Evolutionary conservation across 2,888 invertebrate genomes (phyloP).

Genomic region (Isoperla grammatica): DNA sequence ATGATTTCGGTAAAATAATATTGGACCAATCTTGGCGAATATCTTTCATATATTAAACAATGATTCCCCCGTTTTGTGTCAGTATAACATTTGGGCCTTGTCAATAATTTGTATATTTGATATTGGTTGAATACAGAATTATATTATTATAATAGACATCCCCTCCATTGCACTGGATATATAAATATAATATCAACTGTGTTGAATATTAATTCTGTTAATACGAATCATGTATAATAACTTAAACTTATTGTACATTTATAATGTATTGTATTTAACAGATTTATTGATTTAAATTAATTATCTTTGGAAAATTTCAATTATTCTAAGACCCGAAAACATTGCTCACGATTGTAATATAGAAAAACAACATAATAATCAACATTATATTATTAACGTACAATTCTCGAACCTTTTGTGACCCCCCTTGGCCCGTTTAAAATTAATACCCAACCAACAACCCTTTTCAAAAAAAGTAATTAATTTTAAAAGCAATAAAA

Average conservation of each 20-base stretch:
- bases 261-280: too few relatives aligned
- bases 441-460: background rate
- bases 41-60: too few relatives aligned
- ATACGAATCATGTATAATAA: background rate
- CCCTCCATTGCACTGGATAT: background rate
- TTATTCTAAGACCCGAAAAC: conserved; percentile 8
- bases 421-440: background rate
- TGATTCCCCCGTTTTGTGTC: too few relatives aligned
- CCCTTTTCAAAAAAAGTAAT: background rate
- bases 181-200: background rate
- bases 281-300: conserved; percentile 1
- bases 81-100: background rate
- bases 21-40: too few relatives aligned
- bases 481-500: conserved; percentile 6
- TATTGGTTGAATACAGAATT: background rate
- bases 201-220: background rate
- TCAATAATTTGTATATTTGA: background rate
- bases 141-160: background rate
- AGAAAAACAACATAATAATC: conserved; percentile 15
- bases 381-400: conserved; percentile 20
- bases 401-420: background rate
- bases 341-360: conserved; percentile 17
- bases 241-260: background rate
- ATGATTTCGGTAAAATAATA: too few relatives aligned
- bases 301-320: conserved; percentile 1